Base-by-base conservation (phyloP, 2,113 vertebrate species). In the Melozone crissalis region DNA sequence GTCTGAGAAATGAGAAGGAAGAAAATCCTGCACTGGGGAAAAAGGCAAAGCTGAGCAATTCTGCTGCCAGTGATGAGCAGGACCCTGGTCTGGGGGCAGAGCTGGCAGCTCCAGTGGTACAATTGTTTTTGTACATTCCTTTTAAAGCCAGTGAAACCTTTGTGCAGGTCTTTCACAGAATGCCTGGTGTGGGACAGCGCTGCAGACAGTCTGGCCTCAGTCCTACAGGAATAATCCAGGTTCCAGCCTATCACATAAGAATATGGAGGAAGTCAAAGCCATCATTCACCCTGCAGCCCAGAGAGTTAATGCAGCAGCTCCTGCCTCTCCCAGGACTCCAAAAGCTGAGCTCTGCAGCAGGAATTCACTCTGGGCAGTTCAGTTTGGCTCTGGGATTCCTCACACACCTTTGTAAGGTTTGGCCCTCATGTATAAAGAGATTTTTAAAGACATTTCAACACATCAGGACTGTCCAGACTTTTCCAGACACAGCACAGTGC, bases 111-210 rank as follows among this genome's bases (percentile, higher is more conserved):
- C 27, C 7, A 43, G 37, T 5, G 1, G 2, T 30, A 44, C 44
- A 44, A 19, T 19, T 19, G 14, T 15, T 43, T 14, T 4, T 24
- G 13, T 1, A 11, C 12, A 0, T 39, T n/a, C 15, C 65, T 52
- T 37, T 6, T 19, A 41, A 13, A 41, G 35, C 8, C 46, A 46
- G 16, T 9, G 12, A 6, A 6, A 46, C 1, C 0, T 67, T 47
- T 10, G 52, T 15, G 47, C 46, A 27, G 51, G 23, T 24, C 15
- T 4, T 31, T 31, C 24, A 54, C 30, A n/a, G 74, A n/a, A 33
- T 2, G 9, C 13, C 8, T 0, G 0, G 3, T 19, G 11, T 41
- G 85, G 63, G 24, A 8, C 41, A 72, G 44, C 0, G 8, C 83
- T 55, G 79, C 62, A 65, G 54, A 33, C 33, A 69, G 24, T 11